Evolutionary conservation across 2,888 invertebrate species (phyloP).

Genomic region (Halocaridina rubra): DNA sequence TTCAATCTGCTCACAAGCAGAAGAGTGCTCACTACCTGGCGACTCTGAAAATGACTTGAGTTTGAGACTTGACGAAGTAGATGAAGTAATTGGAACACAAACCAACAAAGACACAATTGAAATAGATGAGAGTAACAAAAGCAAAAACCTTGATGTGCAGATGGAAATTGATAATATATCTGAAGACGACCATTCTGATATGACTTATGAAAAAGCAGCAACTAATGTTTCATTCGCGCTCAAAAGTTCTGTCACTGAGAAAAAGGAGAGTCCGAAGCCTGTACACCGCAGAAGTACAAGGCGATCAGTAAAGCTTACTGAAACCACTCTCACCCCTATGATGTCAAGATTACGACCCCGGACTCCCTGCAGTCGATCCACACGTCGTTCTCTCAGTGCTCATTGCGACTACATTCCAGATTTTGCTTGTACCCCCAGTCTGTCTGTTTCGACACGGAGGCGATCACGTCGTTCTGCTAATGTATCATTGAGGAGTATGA

Average conservation of each 20-base stretch:
- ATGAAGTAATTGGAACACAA: no score
- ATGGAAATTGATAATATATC: no score
- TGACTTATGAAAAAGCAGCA: no score
- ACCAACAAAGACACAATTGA: background rate
- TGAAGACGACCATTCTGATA: no score
- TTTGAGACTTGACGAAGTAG: no score
- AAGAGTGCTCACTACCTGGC: no score
- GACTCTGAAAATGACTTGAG: no score
- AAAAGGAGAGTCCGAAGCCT: background rate
- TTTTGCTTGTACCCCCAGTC: background rate
- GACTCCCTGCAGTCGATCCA: conserved; percentile 34
- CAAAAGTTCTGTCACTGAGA: background rate
- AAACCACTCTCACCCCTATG: conserved; percentile 3
- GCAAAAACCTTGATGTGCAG: no score
- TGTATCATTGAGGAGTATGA: background rate
- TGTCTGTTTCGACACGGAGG: background rate
- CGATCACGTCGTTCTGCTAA: background rate
- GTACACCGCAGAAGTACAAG: background rate
- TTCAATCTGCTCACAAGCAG: no score
- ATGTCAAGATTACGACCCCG: conserved; percentile 29
- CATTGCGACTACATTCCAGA: conserved; percentile 17
- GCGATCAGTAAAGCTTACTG: background rate
- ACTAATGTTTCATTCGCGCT: background rate
- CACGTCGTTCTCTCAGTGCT: conserved; percentile 29
- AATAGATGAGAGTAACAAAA: no score